Percentiles rank a stretch among this genome's conserved stretches.
Conservation (phyloP, 2,888 invertebrate species). For the Chaitophorus viminalis region DNA sequence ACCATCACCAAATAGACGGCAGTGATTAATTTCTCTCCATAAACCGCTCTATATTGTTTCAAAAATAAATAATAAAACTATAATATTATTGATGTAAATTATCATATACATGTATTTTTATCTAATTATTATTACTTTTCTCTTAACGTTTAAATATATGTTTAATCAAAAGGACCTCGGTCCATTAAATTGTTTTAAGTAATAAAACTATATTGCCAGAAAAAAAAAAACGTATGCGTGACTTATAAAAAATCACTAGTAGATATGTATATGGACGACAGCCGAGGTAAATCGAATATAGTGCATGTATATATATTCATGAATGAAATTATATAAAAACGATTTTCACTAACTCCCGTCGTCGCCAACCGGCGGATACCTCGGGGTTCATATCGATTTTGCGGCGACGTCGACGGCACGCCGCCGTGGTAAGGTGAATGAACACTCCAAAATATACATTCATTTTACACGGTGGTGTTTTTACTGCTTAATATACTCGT, state of each 20-base stretch:
- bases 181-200: no score
- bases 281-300: background rate
- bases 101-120: no score
- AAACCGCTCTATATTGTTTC: no score
- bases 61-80: no score
- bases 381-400: constrained; percentile 2
- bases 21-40: no score
- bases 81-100: no score
- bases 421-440: constrained; percentile 22
- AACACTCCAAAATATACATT: background rate
- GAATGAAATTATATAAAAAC: background rate
- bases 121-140: no score
- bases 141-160: no score
- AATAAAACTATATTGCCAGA: background rate
- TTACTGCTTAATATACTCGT: background rate
- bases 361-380: background rate
- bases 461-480: background rate
- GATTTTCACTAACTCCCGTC: background rate
- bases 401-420: background rate
- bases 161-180: no score
- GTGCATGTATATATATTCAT: background rate
- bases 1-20: no score
- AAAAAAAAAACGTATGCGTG: background rate
- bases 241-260: background rate
- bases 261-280: no score